phyloP scores from a whole-genome alignment of 1,140 invertebrate genomes.

The Leptinotarsa texana region DNA sequence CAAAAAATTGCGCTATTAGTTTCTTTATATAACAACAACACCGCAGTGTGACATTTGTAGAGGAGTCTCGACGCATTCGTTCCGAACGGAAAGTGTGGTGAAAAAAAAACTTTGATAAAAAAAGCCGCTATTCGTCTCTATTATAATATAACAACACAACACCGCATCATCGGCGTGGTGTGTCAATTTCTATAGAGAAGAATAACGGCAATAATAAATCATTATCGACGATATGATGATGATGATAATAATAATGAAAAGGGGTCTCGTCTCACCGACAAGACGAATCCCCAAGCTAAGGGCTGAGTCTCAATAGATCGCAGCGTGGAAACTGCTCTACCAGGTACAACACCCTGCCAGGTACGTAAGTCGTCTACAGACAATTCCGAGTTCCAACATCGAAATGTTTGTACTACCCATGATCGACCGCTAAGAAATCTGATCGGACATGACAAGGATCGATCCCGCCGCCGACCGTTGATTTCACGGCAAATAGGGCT shows the following conservation, averaged over 20 bases:
- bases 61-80: no score
- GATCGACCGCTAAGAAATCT: slow-evolving; percentile 33
- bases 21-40: no score
- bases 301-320: slow-evolving; percentile 56
- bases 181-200: neutral
- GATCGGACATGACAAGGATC: slow-evolving; percentile 32
- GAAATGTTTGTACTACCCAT: slow-evolving; percentile 55
- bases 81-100: no score
- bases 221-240: neutral
- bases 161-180: no score
- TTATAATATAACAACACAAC: no score
- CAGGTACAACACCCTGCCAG: slow-evolving; percentile 66
- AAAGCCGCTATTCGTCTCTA: no score
- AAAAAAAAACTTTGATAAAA: no score
- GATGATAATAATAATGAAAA: neutral
- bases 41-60: no score
- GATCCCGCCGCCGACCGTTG: slow-evolving; percentile 29
- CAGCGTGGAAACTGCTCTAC: slow-evolving; percentile 64
- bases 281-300: slow-evolving; percentile 42
- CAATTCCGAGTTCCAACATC: slow-evolving; percentile 65
- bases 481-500: slow-evolving; percentile 24
- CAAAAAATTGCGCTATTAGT: no score
- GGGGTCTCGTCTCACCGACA: slow-evolving; percentile 40
- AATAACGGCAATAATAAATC: neutral
- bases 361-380: slow-evolving; percentile 66